Evolutionary conservation across 92 coral and sea anemone genomes (phyloP).

Genomic region (Zoanthus solanderi): DNA sequence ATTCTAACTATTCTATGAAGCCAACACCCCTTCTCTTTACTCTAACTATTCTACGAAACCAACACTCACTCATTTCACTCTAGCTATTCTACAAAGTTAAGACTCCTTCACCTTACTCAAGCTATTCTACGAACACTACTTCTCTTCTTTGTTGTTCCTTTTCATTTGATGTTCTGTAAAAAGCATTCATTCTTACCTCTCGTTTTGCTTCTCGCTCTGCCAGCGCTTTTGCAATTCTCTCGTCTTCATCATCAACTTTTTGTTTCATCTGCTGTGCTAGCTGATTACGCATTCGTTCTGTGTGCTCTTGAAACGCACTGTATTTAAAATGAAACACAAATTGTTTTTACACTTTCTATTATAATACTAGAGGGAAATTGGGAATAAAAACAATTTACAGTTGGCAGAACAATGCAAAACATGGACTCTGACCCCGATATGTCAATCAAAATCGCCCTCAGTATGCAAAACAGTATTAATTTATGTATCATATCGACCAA

Average conservation of each 20-base stretch:
- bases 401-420: no score
- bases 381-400: no score
- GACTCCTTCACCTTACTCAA: background rate
- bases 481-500: no score
- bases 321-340: background rate
- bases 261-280: slow-evolving; percentile 88
- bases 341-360: no score
- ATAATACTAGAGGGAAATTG: no score
- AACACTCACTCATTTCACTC: no score
- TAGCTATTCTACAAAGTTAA: background rate
- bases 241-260: slow-evolving; percentile 97
- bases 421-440: no score
- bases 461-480: no score
- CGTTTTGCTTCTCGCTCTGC: slow-evolving; percentile 91
- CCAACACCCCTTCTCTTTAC: no score
- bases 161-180: background rate
- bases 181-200: slow-evolving; percentile 60
- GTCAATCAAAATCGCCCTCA: no score
- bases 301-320: slow-evolving; percentile 85
- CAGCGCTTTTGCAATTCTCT: slow-evolving; percentile 94
- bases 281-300: slow-evolving; percentile 91
- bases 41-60: no score
- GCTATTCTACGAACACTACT: background rate
- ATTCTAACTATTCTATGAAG: no score
- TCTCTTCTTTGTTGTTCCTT: background rate